Conservation (phyloP, 2,113 vertebrate genomes). For the Tachycineta bicolor region DNA sequence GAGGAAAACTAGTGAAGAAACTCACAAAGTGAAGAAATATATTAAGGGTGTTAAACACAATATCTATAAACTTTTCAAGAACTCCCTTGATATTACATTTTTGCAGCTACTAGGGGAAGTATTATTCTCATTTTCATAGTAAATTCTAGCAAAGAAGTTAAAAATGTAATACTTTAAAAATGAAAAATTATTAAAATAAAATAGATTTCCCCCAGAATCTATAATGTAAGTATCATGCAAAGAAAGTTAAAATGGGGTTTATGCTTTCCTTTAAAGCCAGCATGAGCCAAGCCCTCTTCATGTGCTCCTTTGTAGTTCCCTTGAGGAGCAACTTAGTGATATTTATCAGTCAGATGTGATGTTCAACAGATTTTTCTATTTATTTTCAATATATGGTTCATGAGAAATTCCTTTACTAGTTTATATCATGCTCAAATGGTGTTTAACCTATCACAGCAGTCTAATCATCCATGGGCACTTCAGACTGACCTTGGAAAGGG, state of each 20-base stretch:
- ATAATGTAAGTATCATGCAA: background rate
- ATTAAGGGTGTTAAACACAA: background rate
- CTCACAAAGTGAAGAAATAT: background rate
- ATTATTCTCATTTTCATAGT: background rate
- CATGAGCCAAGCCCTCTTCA: background rate
- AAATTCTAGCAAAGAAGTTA: background rate
- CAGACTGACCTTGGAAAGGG: background rate
- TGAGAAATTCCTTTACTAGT: background rate
- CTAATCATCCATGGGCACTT: background rate
- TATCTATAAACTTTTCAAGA: background rate
- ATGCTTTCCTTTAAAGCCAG: background rate
- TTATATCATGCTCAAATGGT: background rate
- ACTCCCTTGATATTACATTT: background rate
- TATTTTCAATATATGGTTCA: background rate
- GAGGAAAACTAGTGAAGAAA: background rate
- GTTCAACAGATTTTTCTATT: background rate
- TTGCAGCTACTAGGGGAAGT: background rate
- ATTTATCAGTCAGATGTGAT: background rate
- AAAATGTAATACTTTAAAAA: background rate
- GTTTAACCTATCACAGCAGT: background rate
- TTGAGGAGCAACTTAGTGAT: background rate
- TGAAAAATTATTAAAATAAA: background rate
- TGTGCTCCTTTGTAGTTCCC: background rate
- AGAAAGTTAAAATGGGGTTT: background rate
- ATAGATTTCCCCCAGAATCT: fast-evolving